Evolutionary conservation across 2,888 invertebrate genomes (phyloP).

Genomic region (Stomorhina lunata): DNA sequence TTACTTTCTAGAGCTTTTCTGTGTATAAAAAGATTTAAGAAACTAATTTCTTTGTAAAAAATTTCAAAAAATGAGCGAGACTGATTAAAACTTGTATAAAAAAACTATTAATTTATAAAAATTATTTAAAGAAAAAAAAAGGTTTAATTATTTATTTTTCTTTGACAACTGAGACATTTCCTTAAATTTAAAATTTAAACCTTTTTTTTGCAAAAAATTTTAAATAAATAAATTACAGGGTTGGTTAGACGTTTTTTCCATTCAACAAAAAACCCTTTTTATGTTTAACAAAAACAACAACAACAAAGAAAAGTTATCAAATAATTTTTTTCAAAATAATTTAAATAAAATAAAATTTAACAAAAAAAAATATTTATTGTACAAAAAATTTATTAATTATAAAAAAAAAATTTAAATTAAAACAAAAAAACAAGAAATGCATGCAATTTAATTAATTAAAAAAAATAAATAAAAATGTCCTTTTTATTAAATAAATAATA

Average conservation of each 20-base stretch:
- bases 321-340: constrained; percentile 65
- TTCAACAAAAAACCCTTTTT: neutral
- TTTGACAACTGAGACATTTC: constrained; percentile 51
- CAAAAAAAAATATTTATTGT: constrained; percentile 61
- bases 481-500: constrained; percentile 68
- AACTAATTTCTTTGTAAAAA: constrained; percentile 13
- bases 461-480: constrained; percentile 66
- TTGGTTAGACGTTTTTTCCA: constrained; percentile 51
- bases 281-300: neutral
- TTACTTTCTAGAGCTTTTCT: too few relatives aligned
- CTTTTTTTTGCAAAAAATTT: constrained; percentile 9
- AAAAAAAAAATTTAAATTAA: constrained; percentile 36
- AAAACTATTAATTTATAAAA: too few relatives aligned
- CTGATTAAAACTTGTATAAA: constrained; percentile 58
- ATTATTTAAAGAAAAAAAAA: constrained; percentile 11
- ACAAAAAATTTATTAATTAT: constrained; percentile 52
- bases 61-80: constrained; percentile 59
- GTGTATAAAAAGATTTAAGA: too few relatives aligned
- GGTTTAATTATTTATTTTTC: constrained; percentile 53
- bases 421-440: constrained; percentile 67
- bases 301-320: constrained; percentile 46
- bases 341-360: constrained; percentile 58
- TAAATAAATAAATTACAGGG: constrained; percentile 59
- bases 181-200: constrained; percentile 57
- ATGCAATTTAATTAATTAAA: constrained; percentile 73